Base-by-base conservation (phyloP, 2,888 invertebrate genomes). In the Zhuqinia jingwanae region DNA sequence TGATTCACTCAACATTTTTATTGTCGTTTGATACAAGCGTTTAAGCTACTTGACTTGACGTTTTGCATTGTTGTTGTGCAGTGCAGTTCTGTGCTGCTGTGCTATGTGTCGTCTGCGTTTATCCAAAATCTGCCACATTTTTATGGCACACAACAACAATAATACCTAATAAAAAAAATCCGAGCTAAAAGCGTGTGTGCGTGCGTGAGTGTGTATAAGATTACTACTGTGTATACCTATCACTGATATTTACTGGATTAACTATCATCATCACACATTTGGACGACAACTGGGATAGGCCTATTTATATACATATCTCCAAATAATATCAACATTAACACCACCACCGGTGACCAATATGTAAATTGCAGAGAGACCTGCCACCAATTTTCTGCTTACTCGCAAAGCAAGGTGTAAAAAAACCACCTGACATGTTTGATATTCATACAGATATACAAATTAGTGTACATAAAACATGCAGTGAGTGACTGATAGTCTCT, bases 361-460 rank as follows among this genome's bases (percentile, higher is more conserved):
- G 68, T 30, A 63, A 17, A 36, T 36, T 36, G 27, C 75, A 30
- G n/a, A 13, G 45, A 75, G 15, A 27, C 50, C 20, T 11, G 36
- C 75, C 36, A 36, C 36, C 36, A 36, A 36, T 36, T 36, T 36
- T 6, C 5, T 36, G 36, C 36, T n/a, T n/a, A n/a, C n/a, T n/a
- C n/a, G n/a, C n/a, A n/a, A 5, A 27, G 53, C 45, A 27, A 56
- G 56, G 58, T 76, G 58, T 42, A 58, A 76, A 76, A 68, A 56
- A 76, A 42, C 58, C 76, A 76, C 76, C 58, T 76, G 56, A 76
- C 76, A 58, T 76, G 76, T 36, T 76, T 56, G 45, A 68, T 45
- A 60, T 60, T 60, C 60, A 27, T 27, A 22, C 27, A 27, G 27
- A 60, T 22, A 60, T 42, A 68, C 65, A 45, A 70, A 53, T 53